These are phyloP conservation scores for Melanostigma gelatinosum DNA, from an alignment of 2,113 vertebrate genomes.

Conservation along the genomic window DNA sequence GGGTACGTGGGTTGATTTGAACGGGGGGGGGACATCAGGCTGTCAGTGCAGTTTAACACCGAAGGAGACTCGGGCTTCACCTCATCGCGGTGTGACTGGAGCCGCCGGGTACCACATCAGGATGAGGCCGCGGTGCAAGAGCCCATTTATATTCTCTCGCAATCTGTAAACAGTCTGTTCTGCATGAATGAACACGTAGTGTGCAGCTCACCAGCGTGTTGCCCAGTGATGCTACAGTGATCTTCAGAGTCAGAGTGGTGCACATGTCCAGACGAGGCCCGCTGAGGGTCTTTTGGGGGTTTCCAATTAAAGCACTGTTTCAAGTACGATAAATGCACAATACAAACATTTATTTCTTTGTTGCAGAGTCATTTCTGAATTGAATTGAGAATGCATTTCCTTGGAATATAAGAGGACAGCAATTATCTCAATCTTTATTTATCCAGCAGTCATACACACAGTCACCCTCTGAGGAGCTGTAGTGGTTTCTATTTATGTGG, in stretches of 20 bases:
- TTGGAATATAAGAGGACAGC: neutral
- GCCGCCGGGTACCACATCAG: constrained; percentile 43
- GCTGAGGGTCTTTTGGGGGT: constrained; percentile 53
- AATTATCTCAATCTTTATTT: constrained; percentile 33
- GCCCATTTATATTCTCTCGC: constrained; percentile 61
- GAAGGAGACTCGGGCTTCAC: constrained; percentile 51
- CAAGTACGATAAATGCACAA: constrained; percentile 35
- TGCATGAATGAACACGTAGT: constrained; percentile 43
- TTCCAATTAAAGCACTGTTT: constrained; percentile 60
- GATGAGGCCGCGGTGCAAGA: constrained; percentile 33
- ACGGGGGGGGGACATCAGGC: constrained; percentile 50
- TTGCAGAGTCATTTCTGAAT: constrained; percentile 31
- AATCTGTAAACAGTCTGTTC: constrained; percentile 69
- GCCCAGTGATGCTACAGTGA: constrained; percentile 60
- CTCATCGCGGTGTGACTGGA: constrained; percentile 55
- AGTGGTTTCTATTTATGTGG: neutral
- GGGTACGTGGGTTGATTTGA: constrained; percentile 63
- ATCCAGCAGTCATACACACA: constrained; percentile 4
- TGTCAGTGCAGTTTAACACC: constrained; percentile 54
- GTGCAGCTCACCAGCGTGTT: constrained; percentile 48
- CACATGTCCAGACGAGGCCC: constrained; percentile 50
- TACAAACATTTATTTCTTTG: constrained; percentile 13
- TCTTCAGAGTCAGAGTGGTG: constrained; percentile 67
- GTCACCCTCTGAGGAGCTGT: neutral
- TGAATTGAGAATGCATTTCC: constrained; percentile 3